Conservation (phyloP, 2,113 vertebrate genomes). For the Pardalotus punctatus region DNA sequence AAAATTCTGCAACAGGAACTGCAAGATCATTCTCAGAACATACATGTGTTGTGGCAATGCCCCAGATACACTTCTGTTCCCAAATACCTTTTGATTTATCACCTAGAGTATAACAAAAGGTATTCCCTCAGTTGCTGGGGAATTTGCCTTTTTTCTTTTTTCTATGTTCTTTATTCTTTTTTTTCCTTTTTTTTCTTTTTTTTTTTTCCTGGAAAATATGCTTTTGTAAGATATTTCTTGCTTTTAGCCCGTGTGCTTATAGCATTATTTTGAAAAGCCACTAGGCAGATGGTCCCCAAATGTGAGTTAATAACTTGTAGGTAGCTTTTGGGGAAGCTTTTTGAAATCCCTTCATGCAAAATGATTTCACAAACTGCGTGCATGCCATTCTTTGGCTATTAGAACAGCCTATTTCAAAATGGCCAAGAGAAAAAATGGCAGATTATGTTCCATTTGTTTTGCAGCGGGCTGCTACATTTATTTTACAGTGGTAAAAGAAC, state of each 20-base stretch:
- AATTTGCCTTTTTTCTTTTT: background rate
- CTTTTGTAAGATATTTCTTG: background rate
- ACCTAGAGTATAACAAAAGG: background rate
- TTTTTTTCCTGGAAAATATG: background rate
- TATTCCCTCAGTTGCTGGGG: background rate
- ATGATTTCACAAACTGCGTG: conserved; percentile 6
- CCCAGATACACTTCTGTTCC: background rate
- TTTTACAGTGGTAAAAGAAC: background rate
- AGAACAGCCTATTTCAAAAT: background rate
- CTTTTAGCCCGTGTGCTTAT: background rate
- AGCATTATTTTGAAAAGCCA: conserved; percentile 31
- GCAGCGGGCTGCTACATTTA: background rate
- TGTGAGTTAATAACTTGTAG: conserved; percentile 22
- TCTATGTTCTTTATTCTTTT: background rate
- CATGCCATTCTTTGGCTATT: background rate
- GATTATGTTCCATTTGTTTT: background rate
- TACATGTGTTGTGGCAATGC: background rate
- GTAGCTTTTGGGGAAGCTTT: conserved; percentile 54
- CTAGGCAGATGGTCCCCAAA: conserved; percentile 30
- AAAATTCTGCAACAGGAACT: background rate
- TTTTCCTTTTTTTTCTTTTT: too few relatives aligned
- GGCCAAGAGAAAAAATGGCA: background rate
- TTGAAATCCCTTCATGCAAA: conserved; percentile 33
- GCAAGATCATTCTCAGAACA: background rate
- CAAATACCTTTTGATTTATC: background rate